These are phyloP conservation scores for Drosophila macrospina DNA, from an alignment of 2,888 invertebrate genomes.

Conservation along the genomic window DNA sequence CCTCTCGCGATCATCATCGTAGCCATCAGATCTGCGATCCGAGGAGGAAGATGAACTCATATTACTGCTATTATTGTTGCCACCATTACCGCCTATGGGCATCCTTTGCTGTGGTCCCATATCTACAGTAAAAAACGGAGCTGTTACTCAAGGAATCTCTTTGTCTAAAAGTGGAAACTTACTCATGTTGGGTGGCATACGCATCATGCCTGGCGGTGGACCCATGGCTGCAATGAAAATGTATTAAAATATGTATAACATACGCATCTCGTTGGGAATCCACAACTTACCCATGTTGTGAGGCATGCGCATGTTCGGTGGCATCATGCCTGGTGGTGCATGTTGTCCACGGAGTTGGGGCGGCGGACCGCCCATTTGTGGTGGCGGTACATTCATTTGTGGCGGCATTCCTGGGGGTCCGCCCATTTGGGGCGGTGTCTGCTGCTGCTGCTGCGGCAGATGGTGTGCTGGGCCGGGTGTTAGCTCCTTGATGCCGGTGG, in stretches of 20 bases:
- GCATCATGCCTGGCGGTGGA: conserved; percentile 78
- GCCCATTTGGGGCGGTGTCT: conserved; percentile 77
- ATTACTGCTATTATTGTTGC: conserved; percentile 44
- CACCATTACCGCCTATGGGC: conserved; percentile 50
- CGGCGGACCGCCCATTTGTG: conserved; percentile 77
- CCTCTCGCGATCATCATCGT: conserved; percentile 70
- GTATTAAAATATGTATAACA: neutral
- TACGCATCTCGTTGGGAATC: neutral
- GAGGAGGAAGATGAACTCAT: conserved; percentile 40
- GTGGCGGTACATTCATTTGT: conserved; percentile 69
- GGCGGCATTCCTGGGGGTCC: conserved; percentile 64
- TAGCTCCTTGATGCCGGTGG: conserved; percentile 89
- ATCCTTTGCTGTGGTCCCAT: conserved; percentile 79
- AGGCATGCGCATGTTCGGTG: conserved; percentile 74
- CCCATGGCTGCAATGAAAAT: conserved; percentile 70
- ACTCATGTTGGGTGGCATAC: conserved; percentile 63
- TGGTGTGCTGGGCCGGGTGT: conserved; percentile 87
- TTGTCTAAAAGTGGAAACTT: conserved; percentile 7
- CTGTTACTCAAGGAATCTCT: neutral
- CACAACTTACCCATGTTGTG: conserved; percentile 72
- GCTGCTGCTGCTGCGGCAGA: conserved; percentile 68
- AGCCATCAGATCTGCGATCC: conserved; percentile 58
- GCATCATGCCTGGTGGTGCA: conserved; percentile 70
- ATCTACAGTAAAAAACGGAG: conserved; percentile 50
- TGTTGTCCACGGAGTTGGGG: conserved; percentile 73